A percentile compares a stretch with the other conserved stretches of the same genome.
Evolutionary conservation across 2,113 vertebrate species (phyloP).

Genomic region (Artemisiospiza belli): DNA sequence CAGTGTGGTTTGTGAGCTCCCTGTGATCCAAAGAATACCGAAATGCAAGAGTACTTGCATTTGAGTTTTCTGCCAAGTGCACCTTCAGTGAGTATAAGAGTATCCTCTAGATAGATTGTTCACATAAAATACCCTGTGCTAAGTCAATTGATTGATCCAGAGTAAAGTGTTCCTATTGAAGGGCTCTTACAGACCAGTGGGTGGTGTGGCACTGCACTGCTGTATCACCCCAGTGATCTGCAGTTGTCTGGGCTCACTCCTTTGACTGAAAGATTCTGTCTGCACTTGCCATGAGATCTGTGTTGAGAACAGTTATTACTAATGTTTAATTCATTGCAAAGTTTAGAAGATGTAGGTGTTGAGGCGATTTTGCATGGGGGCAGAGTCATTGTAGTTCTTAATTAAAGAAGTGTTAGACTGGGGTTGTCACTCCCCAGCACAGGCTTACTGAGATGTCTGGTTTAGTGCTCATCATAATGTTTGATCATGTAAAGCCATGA

Average conservation of each 20-base stretch:
- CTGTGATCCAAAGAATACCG: neutral
- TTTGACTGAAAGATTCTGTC: neutral
- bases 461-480: neutral
- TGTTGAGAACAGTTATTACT: neutral
- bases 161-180: neutral
- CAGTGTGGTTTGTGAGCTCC: neutral
- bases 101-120: neutral
- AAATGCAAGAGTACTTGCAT: neutral
- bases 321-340: neutral
- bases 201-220: neutral
- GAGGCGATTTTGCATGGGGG: neutral
- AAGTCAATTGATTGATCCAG: neutral
- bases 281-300: neutral
- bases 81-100: neutral
- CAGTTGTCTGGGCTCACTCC: neutral
- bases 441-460: neutral
- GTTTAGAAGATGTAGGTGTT: neutral
- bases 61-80: neutral
- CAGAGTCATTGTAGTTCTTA: neutral
- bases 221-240: neutral
- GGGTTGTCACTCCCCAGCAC: neutral
- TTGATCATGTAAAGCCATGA: neutral
- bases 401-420: neutral
- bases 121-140: neutral
- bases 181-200: neutral